These are phyloP conservation scores for Battus philenor DNA, from an alignment of 1,140 invertebrate genomes.

Conservation along the genomic window DNA sequence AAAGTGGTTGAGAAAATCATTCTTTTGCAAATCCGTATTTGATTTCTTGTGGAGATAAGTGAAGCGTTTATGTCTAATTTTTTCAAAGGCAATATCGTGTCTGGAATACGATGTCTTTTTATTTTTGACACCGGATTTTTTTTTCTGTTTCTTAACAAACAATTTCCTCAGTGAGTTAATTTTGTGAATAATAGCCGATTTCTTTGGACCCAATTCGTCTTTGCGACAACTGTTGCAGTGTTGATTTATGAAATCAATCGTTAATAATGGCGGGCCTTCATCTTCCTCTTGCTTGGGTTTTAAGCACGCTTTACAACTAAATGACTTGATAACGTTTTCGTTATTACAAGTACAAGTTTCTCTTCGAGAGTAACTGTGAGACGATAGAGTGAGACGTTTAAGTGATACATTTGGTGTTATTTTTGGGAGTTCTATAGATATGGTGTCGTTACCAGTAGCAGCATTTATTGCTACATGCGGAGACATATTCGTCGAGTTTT, in stretches of 20 bases:
- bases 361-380: background rate
- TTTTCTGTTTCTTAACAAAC: conserved; percentile 6
- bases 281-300: conserved; percentile 6
- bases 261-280: conserved; percentile 17
- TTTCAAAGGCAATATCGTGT: conserved; percentile 5
- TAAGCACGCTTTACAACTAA: conserved; percentile 3
- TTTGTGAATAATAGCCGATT: background rate
- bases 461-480: background rate
- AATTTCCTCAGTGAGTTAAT: conserved; percentile 1
- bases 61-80: conserved; percentile 29
- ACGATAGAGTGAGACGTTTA: background rate
- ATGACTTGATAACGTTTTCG: conserved; percentile 2
- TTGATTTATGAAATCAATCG: conserved; percentile 24
- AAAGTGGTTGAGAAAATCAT: conserved; percentile 31
- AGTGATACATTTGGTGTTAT: background rate
- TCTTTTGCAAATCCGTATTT: conserved; percentile 16
- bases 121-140: conserved; percentile 4
- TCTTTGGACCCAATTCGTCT: background rate
- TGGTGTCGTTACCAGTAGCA: background rate
- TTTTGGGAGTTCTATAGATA: background rate
- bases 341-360: background rate
- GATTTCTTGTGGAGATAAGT: conserved; percentile 28
- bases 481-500: conserved; percentile 7
- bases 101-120: background rate
- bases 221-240: conserved; percentile 1